Percentiles rank a stretch among this genome's conserved stretches.
Evolutionary conservation across 2,888 invertebrate genomes (phyloP).

Genomic region (Acleris sparsana): DNA sequence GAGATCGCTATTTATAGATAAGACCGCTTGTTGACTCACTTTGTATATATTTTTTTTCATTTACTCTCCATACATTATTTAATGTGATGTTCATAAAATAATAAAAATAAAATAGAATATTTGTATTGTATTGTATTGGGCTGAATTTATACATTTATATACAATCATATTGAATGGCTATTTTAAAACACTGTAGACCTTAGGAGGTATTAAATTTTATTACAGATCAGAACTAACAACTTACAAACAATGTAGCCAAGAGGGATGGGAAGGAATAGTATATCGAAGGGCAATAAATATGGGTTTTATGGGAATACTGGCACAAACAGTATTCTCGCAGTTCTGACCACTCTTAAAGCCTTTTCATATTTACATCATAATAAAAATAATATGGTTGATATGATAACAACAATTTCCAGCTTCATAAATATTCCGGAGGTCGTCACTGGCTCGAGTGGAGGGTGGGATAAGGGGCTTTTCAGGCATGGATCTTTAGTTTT

Average conservation of each 20-base stretch:
- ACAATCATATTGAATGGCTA: too few species aligned
- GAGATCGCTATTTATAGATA: too few species aligned
- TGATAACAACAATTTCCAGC: slow-evolving; percentile 36
- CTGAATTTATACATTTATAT: too few species aligned
- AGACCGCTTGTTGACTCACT: too few species aligned
- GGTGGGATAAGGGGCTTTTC: slow-evolving; percentile 34
- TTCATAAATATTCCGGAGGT: slow-evolving; percentile 36
- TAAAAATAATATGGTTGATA: slow-evolving; percentile 35
- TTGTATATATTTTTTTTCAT: too few species aligned
- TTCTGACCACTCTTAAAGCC: slow-evolving; percentile 36
- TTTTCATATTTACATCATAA: slow-evolving; percentile 37
- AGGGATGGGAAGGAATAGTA: slow-evolving; percentile 15
- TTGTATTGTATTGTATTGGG: too few species aligned
- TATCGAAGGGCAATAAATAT: slow-evolving; percentile 30
- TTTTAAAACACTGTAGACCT: too few species aligned
- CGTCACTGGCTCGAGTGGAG: slow-evolving; percentile 34
- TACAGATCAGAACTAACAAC: not conserved
- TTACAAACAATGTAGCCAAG: slow-evolving; percentile 17
- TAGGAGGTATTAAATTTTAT: not conserved
- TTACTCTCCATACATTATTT: too few species aligned
- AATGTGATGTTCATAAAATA: too few species aligned
- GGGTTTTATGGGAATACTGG: slow-evolving; percentile 24
- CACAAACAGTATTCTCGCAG: slow-evolving; percentile 31
- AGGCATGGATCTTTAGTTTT: slow-evolving; percentile 34
- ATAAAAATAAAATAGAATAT: too few species aligned